A percentile compares a stretch with the other conserved stretches of the same genome.
phyloP scores from a whole-genome alignment of 1,140 invertebrate species.

The Callitettix versicolor region DNA sequence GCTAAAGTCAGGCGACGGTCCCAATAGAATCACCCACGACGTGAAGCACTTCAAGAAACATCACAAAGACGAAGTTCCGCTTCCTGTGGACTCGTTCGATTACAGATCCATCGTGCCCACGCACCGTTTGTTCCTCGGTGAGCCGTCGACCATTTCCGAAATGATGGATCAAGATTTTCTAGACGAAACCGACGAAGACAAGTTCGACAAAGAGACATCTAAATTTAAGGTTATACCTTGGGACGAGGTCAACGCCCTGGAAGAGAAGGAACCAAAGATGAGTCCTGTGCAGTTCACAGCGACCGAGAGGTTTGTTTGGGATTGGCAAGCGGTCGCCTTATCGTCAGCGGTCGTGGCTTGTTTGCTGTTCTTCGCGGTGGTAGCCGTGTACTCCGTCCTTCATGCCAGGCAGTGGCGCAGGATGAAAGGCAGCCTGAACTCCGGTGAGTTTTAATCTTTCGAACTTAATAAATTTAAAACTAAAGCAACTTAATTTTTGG shows the following conservation, averaged over 20 bases:
- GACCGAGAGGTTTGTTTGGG: constrained; percentile 26
- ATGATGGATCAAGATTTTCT: constrained; percentile 14
- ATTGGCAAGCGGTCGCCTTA: constrained; percentile 50
- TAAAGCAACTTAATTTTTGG: too few relatives aligned
- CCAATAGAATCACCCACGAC: neutral
- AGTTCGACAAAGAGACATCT: constrained; percentile 12
- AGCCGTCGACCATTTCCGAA: constrained; percentile 18
- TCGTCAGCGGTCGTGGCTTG: constrained; percentile 47
- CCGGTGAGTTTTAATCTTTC: constrained; percentile 40
- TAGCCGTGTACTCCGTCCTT: constrained; percentile 47
- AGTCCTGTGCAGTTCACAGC: constrained; percentile 20
- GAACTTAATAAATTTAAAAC: too few relatives aligned
- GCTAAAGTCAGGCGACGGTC: too few relatives aligned
- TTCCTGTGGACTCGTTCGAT: neutral
- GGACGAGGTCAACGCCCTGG: neutral
- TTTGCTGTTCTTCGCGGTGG: constrained; percentile 50
- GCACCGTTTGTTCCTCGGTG: constrained; percentile 15
- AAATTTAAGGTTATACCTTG: constrained; percentile 2
- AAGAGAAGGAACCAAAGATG: neutral
- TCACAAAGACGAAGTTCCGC: neutral
- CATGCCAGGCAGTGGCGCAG: constrained; percentile 49
- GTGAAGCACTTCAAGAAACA: neutral
- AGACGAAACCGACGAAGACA: constrained; percentile 1
- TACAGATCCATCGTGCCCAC: constrained; percentile 8
- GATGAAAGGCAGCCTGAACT: constrained; percentile 44